phyloP scores from a whole-genome alignment of 2,888 invertebrate genomes.

The Platycheirus albimanus region DNA sequence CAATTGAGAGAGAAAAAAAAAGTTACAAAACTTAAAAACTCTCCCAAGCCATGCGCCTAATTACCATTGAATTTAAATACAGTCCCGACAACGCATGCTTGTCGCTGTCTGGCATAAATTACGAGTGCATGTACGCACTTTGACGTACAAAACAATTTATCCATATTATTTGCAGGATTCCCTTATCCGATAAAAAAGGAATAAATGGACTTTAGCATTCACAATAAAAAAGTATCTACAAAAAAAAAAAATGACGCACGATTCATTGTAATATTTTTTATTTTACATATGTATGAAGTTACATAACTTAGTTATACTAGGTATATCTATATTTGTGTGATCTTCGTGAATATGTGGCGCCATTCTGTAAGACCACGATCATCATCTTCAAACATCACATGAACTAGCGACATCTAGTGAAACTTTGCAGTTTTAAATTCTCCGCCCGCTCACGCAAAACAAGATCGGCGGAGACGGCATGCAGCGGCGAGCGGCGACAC shows the following conservation, averaged over 20 bases:
- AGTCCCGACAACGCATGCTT: slow-evolving; percentile 68
- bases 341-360: no score
- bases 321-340: no score
- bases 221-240: background rate
- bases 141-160: slow-evolving; percentile 31
- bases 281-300: background rate
- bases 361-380: slow-evolving; percentile 61
- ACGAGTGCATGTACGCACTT: slow-evolving; percentile 59
- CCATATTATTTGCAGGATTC: slow-evolving; percentile 45
- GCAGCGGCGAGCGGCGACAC: slow-evolving; percentile 45
- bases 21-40: slow-evolving; percentile 5
- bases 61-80: slow-evolving; percentile 75
- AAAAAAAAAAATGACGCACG: background rate
- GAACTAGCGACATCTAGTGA: slow-evolving; percentile 51
- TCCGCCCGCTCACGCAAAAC: slow-evolving; percentile 56
- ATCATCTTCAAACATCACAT: background rate
- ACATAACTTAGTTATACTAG: background rate
- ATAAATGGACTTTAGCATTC: background rate
- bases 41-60: slow-evolving; percentile 61
- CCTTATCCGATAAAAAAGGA: slow-evolving; percentile 34
- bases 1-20: slow-evolving; percentile 16
- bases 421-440: slow-evolving; percentile 30
- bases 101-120: slow-evolving; percentile 66
- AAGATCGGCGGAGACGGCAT: slow-evolving; percentile 14
- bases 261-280: background rate